Base-by-base conservation (phyloP, 2,797 vertebrate genomes). In the Phalloptychus januarius region DNA sequence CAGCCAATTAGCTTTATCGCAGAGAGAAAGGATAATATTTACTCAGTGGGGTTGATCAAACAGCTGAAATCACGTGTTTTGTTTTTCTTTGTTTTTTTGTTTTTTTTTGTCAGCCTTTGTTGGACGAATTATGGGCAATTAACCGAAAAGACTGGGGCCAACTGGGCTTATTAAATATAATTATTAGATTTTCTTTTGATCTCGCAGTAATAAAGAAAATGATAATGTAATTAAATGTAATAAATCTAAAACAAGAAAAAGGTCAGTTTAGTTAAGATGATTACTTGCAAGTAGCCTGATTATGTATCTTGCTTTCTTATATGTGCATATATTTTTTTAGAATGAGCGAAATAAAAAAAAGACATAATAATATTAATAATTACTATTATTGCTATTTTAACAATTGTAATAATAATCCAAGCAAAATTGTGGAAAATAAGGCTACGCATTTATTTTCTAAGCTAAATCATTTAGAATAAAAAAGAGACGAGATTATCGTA, bases 1-100 rank as follows among this genome's bases (percentile, higher is more conserved):
- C 83, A 83, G 84, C 78, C 81, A 86, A 89, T 91, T 88, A 86
- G 20, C 63, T 87, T 86, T 77, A 84, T 86, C 80, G 84, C 70
- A 45, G 76, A 78, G 61, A 74, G 86, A 82, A 91, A 86, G 15
- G 61, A 89, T 76, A 91, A 91, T 91, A 90, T 93, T 92, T 91
- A 82, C 79, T 77, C 36, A 67, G 71, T 12, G 40, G 71, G 42
- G 52, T 36, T 77, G 73, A 90, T 82, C 85, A 82, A 81, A 87
- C 56, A 79, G 74, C 52, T 48, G 36, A 0, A 48, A 5, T 78
- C 25, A 58, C 46, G 74, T 67, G 72, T n/a, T 48, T 20, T 72
- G 74, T 15, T 46, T 23, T 52, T 20, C 20, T 52, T 52, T 72
- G 48, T 52, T 71, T 56, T 28, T n/a, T 4, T 4, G 4, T 54